A percentile compares a stretch with the other conserved stretches of the same genome.
Conservation (phyloP, 2,888 invertebrate genomes). For the Amphipyra berbera region DNA sequence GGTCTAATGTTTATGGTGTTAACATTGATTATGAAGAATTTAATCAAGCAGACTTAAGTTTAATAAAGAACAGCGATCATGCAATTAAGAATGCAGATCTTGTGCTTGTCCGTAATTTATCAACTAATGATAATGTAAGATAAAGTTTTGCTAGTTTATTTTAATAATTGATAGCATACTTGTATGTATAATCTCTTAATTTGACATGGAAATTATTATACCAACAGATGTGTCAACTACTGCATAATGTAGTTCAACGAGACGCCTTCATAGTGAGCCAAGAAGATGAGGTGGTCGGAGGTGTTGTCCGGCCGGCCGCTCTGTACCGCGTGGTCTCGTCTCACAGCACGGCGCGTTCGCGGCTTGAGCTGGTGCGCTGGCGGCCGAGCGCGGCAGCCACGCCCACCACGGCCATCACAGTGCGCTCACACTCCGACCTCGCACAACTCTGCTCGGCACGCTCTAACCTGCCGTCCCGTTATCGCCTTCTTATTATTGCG, state of each 20-base stretch:
- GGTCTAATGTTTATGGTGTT: slow-evolving; percentile 31
- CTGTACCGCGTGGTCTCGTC: slow-evolving; percentile 38
- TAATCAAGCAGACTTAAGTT: slow-evolving; percentile 10
- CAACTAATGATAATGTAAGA: slow-evolving; percentile 53
- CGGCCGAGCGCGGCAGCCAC: slow-evolving; percentile 19
- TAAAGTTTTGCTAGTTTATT: not conserved
- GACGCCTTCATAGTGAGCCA: slow-evolving; percentile 48
- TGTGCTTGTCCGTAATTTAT: slow-evolving; percentile 51
- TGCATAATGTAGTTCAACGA: slow-evolving; percentile 36
- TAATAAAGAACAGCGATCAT: slow-evolving; percentile 7
- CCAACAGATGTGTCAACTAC: slow-evolving; percentile 34
- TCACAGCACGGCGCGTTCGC: slow-evolving; percentile 18
- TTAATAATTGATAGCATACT: not conserved
- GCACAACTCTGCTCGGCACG: slow-evolving; percentile 28
- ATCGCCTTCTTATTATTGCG: slow-evolving; percentile 45
- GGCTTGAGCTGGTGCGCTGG: slow-evolving; percentile 49
- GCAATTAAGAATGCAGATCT: slow-evolving; percentile 46
- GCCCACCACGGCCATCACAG: slow-evolving; percentile 46
- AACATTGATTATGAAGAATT: slow-evolving; percentile 49
- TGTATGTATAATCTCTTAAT: not conserved
- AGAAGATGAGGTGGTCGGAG: slow-evolving; percentile 34
- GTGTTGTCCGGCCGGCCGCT: slow-evolving; percentile 26
- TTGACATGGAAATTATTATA: not conserved
- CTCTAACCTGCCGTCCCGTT: slow-evolving; percentile 11
- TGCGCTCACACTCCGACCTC: slow-evolving; percentile 28